phyloP scores from a whole-genome alignment of 2,797 vertebrate genomes.

The Orestias chungarensis region DNA sequence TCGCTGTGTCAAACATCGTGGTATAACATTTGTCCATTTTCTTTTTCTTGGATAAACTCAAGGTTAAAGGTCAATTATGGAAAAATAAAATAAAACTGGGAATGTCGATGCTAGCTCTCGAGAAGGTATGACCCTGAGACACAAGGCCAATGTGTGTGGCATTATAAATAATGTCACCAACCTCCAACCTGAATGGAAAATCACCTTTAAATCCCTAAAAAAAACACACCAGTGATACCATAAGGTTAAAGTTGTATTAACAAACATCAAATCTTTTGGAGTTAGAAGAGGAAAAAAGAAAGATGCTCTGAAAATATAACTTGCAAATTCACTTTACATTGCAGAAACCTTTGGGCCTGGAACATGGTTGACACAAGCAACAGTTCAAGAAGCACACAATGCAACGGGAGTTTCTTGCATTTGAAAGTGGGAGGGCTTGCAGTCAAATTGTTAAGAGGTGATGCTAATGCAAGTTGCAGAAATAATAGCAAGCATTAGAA shows the following conservation, averaged over 20 bases:
- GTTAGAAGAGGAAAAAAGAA: conserved; percentile 5
- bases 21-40: conserved; percentile 3
- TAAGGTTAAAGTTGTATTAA: neutral
- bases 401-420: conserved; percentile 63
- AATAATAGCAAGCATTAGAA: neutral
- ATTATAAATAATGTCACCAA: neutral
- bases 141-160: neutral
- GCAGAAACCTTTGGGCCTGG: conserved; percentile 47
- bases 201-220: neutral
- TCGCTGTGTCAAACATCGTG: no score
- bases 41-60: conserved; percentile 23
- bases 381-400: conserved; percentile 43
- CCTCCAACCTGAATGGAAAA: neutral
- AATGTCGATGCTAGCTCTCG: conserved; percentile 23
- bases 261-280: neutral
- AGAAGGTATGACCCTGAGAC: conserved; percentile 32
- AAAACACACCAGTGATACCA: conserved; percentile 7
- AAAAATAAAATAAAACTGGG: conserved; percentile 25
- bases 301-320: conserved; percentile 9
- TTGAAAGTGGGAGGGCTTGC: conserved; percentile 45
- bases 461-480: conserved; percentile 71
- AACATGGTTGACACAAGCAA: conserved; percentile 49
- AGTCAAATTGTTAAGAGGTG: conserved; percentile 30
- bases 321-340: conserved; percentile 22
- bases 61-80: conserved; percentile 25